Base-by-base conservation (phyloP, 2,797 vertebrate species). In the Holocentrus rufus region DNA sequence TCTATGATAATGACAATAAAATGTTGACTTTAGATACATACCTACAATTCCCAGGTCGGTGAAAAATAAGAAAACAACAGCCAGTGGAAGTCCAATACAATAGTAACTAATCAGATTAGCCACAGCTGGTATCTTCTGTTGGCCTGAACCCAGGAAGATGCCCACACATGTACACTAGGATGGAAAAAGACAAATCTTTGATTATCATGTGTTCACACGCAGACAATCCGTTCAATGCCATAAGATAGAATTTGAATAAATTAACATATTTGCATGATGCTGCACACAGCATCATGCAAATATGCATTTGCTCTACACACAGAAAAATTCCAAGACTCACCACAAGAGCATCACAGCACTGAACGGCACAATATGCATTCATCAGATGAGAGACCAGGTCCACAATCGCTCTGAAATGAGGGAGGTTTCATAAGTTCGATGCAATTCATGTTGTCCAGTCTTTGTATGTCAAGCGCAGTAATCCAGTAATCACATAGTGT, bases 111-210 rank as follows among this genome's bases (percentile, higher is more conserved):
- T 9, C 0, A 96, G 88, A 7, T 98, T 98, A 64, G 95, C 92
- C 1, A 97, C 84, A 13, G 96, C 97, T 0, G 97, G 96, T 17
- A 96, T 89, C 89, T 95, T 98, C 94, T 98, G 97, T 77, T 94
- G 95, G 4, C 97, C 97, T 0, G 94, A 92, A 11, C 97, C 96
- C 66, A 96, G 85, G 81, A 98, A 91, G 74, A 98, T 92, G 0
- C 97, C 97, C 0, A 93, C 93, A 1, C 94, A 92, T 0, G 96
- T 95, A 3, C 93, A 93, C 97, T 98, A 84, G 14, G 14, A 62
- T 46, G 39, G 9, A 18, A 5, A 65, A 2, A 69, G 14, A 67
- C 20, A 69, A 1, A 60, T 47, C 34, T 55, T 13, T 22, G 22
- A 59, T 42, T 50, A 61, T 42, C 30, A 52, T 69, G 54, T 39